Conservation (phyloP, 2,797 vertebrate species). For the Borostomias antarcticus region DNA sequence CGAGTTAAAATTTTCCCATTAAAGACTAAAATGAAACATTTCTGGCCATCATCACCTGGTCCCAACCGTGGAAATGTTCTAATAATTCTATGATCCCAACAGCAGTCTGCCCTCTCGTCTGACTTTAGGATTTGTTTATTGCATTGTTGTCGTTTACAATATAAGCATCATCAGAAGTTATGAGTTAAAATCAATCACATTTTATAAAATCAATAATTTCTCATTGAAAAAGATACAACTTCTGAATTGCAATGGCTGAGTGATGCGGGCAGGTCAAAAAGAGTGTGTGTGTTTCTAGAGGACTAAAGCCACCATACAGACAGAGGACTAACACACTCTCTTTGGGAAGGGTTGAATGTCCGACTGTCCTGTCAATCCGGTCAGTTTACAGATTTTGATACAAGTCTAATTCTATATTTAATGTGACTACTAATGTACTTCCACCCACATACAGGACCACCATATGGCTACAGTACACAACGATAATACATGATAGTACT, state of each 20-base stretch:
- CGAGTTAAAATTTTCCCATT: conserved; percentile 61
- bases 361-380: background rate
- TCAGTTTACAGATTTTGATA: conserved; percentile 9
- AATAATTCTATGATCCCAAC: conserved; percentile 53
- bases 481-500: conserved; percentile 40
- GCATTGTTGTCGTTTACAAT: conserved; percentile 75
- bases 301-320: background rate
- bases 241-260: conserved; percentile 10
- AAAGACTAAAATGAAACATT: conserved; percentile 33
- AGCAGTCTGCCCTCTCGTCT: conserved; percentile 63
- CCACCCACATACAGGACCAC: conserved; percentile 37
- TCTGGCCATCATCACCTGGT: conserved; percentile 53
- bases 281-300: background rate
- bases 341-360: background rate
- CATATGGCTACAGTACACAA: conserved; percentile 28
- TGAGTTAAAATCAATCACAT: conserved; percentile 40
- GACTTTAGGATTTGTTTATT: conserved; percentile 71
- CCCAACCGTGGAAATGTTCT: conserved; percentile 52
- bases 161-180: conserved; percentile 34
- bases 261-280: background rate
- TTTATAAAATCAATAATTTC: conserved; percentile 36
- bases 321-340: background rate
- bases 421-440: conserved; percentile 52
- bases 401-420: conserved; percentile 44
- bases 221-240: background rate